These are phyloP conservation scores for Prenolepis imparis DNA, from an alignment of 2,888 invertebrate species.

Conservation along the genomic window DNA sequence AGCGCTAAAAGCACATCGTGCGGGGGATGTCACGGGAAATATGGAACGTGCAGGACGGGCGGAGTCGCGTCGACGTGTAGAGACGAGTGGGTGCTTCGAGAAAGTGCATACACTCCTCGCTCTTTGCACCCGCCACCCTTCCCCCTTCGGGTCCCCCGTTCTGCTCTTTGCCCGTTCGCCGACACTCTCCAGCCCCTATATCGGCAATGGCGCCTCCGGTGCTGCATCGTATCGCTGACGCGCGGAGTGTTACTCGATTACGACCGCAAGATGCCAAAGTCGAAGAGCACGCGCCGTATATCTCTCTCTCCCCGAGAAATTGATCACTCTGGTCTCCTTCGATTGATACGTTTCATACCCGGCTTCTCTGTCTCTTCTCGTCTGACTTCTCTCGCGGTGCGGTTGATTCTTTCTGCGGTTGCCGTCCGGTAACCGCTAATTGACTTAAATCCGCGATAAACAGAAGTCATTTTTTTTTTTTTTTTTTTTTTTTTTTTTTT, in stretches of 20 bases:
- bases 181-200: constrained; percentile 40
- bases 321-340: constrained; percentile 14
- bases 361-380: neutral
- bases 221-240: constrained; percentile 51
- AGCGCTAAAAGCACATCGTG: constrained; percentile 75
- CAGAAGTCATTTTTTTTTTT: neutral
- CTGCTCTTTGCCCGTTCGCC: constrained; percentile 46
- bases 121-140: constrained; percentile 43
- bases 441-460: neutral
- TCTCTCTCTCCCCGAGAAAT: constrained; percentile 5
- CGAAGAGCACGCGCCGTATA: constrained; percentile 37
- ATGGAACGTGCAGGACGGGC: constrained; percentile 64
- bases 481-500: neutral
- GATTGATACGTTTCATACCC: neutral
- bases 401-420: neutral
- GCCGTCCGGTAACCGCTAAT: neutral
- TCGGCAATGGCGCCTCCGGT: constrained; percentile 46
- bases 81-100: constrained; percentile 75
- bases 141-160: constrained; percentile 11
- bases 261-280: constrained; percentile 49
- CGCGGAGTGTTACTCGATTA: constrained; percentile 53
- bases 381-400: neutral
- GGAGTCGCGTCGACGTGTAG: constrained; percentile 71
- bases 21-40: constrained; percentile 64
- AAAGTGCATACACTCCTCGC: constrained; percentile 67